Evolutionary conservation across 2,888 invertebrate genomes (phyloP).

Genomic region (Agrenia bidenticulata): DNA sequence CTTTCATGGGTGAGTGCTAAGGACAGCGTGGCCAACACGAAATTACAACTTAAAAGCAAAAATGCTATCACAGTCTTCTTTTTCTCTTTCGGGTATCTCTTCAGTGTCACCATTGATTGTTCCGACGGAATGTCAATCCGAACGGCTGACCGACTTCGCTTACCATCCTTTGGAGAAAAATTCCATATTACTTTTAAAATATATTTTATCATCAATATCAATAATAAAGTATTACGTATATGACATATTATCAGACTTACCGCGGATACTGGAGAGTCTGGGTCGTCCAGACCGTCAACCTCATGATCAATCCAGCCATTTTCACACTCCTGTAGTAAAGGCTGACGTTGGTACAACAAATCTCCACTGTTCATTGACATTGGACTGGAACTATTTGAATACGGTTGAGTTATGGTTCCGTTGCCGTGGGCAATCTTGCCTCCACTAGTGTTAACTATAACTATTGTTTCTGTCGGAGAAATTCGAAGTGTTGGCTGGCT

Average conservation of each 20-base stretch:
- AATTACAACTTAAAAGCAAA: conserved; percentile 65
- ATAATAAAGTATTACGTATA: too few relatives aligned
- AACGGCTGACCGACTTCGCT: conserved; percentile 30
- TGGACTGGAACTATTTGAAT: conserved; percentile 48
- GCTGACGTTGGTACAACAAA: conserved; percentile 51
- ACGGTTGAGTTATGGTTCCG: conserved; percentile 38
- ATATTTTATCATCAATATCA: too few relatives aligned
- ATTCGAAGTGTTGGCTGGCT: conserved; percentile 16
- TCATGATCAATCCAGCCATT: conserved; percentile 48
- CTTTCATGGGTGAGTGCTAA: conserved; percentile 84
- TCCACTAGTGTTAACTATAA: conserved; percentile 38
- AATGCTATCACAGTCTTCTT: conserved; percentile 72
- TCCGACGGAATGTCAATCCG: conserved; percentile 16
- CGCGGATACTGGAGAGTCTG: conserved; percentile 30
- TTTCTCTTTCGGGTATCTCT: conserved; percentile 69
- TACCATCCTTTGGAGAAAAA: too few relatives aligned
- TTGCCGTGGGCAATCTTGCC: conserved; percentile 12
- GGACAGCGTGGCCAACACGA: conserved; percentile 68
- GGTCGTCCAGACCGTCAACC: conserved; percentile 29
- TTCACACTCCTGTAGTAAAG: conserved; percentile 49
- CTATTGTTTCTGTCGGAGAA: conserved; percentile 30
- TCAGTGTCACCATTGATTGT: conserved; percentile 13
- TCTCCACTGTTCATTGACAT: conserved; percentile 52
- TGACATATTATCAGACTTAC: background rate
- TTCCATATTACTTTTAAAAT: too few relatives aligned